Percentiles rank a stretch among this genome's conserved stretches.
Conservation (phyloP, 2,797 vertebrate genomes). For the Bradypodion ventrale region DNA sequence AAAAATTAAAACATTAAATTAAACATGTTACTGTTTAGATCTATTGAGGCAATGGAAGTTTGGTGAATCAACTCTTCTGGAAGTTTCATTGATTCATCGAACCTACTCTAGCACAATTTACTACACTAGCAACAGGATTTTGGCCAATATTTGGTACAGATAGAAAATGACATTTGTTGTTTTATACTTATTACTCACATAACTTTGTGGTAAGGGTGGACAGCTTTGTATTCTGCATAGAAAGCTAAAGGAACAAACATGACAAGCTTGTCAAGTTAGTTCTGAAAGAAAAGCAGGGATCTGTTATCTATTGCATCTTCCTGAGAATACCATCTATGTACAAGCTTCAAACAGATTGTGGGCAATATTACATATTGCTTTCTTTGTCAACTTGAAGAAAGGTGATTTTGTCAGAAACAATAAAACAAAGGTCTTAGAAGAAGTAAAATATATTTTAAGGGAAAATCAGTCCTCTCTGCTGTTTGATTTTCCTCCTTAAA, state of each 20-base stretch:
- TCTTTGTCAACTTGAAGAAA: conserved; percentile 32
- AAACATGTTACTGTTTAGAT: too few species aligned
- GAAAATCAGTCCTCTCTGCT: conserved; percentile 10
- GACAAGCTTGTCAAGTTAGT: background rate
- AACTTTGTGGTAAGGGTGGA: too few species aligned
- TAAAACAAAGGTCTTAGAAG: conserved; percentile 32
- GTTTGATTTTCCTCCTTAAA: background rate
- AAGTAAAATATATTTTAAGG: conserved; percentile 31
- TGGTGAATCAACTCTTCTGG: too few species aligned
- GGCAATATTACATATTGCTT: conserved; percentile 36
- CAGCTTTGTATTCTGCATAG: background rate
- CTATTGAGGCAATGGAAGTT: background rate
- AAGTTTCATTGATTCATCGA: too few species aligned
- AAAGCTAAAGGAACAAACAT: background rate
- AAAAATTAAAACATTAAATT: too few species aligned
- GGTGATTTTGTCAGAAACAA: conserved; percentile 26
- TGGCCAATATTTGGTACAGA: background rate
- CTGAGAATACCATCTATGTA: conserved; percentile 19
- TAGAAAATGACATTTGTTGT: background rate
- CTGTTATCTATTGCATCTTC: background rate
- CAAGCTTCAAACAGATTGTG: conserved; percentile 1
- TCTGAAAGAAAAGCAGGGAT: background rate
- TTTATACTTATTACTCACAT: too few species aligned
- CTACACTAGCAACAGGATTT: too few species aligned
- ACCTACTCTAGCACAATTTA: too few species aligned